Conservation (phyloP, 2,888 invertebrate species). For the Acheta domesticus region DNA sequence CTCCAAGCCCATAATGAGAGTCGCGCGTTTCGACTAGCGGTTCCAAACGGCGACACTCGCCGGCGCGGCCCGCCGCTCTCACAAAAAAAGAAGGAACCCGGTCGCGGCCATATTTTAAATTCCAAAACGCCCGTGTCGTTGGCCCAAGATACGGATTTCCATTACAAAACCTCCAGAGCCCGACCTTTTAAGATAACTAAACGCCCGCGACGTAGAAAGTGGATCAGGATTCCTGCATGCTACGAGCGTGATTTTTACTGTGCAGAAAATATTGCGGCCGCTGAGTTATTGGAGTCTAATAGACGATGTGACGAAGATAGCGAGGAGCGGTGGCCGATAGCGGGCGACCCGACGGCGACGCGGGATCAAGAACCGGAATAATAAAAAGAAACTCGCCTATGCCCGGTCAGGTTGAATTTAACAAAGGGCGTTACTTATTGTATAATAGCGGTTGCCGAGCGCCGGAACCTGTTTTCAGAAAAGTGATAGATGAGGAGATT, state of each 20-base stretch:
- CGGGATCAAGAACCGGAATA: slow-evolving; percentile 18
- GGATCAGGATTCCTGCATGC: slow-evolving; percentile 7
- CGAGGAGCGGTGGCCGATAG: background rate
- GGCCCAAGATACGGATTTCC: slow-evolving; percentile 8
- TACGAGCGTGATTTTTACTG: background rate
- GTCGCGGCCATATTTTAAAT: slow-evolving; percentile 9
- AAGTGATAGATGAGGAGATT: background rate
- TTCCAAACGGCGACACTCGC: too few species aligned
- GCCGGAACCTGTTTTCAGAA: slow-evolving; percentile 18
- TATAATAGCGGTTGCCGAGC: slow-evolving; percentile 1
- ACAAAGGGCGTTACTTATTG: slow-evolving; percentile 18
- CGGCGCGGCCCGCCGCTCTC: too few species aligned
- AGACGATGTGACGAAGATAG: slow-evolving; percentile 9
- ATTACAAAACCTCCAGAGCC: background rate
- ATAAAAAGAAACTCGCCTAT: slow-evolving; percentile 2
- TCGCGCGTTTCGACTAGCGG: background rate
- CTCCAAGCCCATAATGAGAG: slow-evolving; percentile 2
- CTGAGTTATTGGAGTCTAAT: background rate
- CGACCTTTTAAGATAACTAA: background rate
- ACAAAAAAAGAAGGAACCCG: background rate
- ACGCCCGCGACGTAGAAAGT: slow-evolving; percentile 1
- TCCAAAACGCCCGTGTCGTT: background rate
- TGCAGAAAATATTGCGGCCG: slow-evolving; percentile 7
- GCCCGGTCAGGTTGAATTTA: slow-evolving; percentile 2
- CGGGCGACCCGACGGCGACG: background rate